Evolutionary conservation across 92 coral and sea anemone species (phyloP).

Genomic region (Ricordea florida): DNA sequence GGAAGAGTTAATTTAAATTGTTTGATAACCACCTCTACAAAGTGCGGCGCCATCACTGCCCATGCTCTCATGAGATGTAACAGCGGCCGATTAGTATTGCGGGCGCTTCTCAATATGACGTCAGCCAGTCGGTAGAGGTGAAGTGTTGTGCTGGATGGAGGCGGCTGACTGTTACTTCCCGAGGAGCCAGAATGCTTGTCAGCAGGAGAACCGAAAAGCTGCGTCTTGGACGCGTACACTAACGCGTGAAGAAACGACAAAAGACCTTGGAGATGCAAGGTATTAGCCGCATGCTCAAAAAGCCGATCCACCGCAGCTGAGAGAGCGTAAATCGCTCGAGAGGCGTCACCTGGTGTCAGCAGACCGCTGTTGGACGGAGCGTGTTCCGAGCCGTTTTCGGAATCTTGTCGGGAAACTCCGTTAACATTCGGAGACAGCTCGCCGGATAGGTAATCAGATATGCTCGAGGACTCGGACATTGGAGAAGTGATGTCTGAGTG

Average conservation of each 20-base stretch:
- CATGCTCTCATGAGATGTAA: constrained; percentile 97
- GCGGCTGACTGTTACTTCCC: constrained; percentile 40
- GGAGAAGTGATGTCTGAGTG: constrained; percentile 84
- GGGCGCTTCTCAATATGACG: constrained; percentile 95
- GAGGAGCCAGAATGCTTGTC: constrained; percentile 46
- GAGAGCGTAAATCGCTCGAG: constrained; percentile 95
- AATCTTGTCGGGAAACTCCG: constrained; percentile 67
- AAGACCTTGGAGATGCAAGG: constrained; percentile 76
- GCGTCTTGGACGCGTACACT: constrained; percentile 83
- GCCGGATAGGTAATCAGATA: constrained; percentile 88
- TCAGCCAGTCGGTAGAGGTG: constrained; percentile 96
- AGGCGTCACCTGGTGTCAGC: constrained; percentile 85
- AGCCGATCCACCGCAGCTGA: constrained; percentile 97
- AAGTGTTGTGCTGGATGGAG: constrained; percentile 71
- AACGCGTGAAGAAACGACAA: constrained; percentile 74
- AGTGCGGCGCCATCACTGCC: constrained; percentile 89
- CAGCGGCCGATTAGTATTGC: constrained; percentile 95
- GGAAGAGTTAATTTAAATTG: background rate
- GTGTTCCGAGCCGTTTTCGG: constrained; percentile 67
- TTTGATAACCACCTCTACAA: constrained; percentile 77
- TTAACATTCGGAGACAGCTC: constrained; percentile 82
- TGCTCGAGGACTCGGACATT: constrained; percentile 87
- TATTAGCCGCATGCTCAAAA: constrained; percentile 96
- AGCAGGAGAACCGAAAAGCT: constrained; percentile 66
- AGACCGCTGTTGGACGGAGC: constrained; percentile 69